Conservation (phyloP, 2,113 vertebrate genomes). For the Leucopternis melanops region DNA sequence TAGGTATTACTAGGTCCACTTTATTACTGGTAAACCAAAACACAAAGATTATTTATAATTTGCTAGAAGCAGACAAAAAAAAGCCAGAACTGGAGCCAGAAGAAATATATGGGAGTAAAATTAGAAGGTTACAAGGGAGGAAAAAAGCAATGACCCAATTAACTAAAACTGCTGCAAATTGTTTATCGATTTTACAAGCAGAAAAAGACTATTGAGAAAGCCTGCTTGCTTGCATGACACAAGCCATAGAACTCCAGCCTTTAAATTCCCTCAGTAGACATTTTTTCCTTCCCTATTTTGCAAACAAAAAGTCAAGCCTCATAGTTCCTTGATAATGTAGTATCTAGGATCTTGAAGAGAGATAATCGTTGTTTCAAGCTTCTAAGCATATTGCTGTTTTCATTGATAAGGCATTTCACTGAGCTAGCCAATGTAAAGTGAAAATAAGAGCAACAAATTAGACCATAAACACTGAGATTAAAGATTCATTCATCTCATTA, state of each 20-base stretch:
- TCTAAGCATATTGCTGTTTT: neutral
- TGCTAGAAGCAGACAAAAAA: neutral
- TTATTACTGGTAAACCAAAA: neutral
- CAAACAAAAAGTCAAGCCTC: neutral
- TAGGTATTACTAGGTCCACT: neutral
- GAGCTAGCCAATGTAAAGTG: neutral
- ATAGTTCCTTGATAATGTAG: accelerated
- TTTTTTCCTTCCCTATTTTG: neutral
- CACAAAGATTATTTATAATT: neutral
- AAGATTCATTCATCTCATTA: constrained; percentile 1
- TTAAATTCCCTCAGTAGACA: neutral
- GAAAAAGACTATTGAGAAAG: neutral
- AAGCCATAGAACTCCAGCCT: neutral
- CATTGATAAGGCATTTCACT: neutral
- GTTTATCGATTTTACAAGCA: neutral
- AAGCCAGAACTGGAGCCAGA: neutral
- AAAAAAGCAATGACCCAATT: neutral
- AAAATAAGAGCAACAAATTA: neutral
- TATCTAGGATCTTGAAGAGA: neutral
- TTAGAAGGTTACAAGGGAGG: neutral
- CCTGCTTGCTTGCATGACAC: neutral
- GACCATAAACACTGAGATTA: neutral
- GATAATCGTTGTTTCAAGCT: neutral
- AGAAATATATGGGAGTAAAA: neutral
- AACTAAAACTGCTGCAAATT: neutral